Evolutionary conservation across 2,888 invertebrate genomes (phyloP).

Genomic region (Liodrosophila aerea): DNA sequence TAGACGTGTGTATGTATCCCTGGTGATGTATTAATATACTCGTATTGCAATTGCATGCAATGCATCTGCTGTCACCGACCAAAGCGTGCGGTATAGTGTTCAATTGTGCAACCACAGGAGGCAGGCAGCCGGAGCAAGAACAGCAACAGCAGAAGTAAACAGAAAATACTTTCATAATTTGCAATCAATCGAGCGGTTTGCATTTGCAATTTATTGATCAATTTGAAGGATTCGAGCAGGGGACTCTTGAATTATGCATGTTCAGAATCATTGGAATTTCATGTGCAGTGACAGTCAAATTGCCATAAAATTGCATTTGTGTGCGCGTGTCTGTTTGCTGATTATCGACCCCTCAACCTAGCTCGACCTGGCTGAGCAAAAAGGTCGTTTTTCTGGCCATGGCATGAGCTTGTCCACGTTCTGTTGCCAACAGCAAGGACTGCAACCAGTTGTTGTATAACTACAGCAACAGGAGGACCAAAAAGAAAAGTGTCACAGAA

Average conservation of each 20-base stretch:
- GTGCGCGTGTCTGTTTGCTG: slow-evolving; percentile 7
- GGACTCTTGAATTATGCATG: slow-evolving; percentile 36
- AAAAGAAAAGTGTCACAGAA: slow-evolving; percentile 60
- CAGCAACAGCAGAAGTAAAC: not conserved
- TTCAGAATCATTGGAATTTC: slow-evolving; percentile 5
- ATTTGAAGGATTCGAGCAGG: slow-evolving; percentile 22
- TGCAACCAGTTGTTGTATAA: slow-evolving; percentile 30
- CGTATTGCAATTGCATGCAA: no score
- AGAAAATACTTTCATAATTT: slow-evolving; percentile 29
- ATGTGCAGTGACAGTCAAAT: slow-evolving; percentile 7
- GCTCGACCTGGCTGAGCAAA: not conserved
- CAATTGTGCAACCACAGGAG: slow-evolving; percentile 18
- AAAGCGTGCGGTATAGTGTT: not conserved
- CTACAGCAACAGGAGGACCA: slow-evolving; percentile 6
- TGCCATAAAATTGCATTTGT: slow-evolving; percentile 39
- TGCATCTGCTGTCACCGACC: no score
- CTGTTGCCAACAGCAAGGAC: slow-evolving; percentile 32
- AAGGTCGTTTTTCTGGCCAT: slow-evolving; percentile 22
- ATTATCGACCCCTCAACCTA: slow-evolving; percentile 25
- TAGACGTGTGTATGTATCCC: not conserved
- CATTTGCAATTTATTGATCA: slow-evolving; percentile 56
- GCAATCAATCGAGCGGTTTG: slow-evolving; percentile 41
- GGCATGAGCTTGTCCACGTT: slow-evolving; percentile 32
- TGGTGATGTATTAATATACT: not conserved
- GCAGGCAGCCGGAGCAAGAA: slow-evolving; percentile 7